Evolutionary conservation across 2,113 vertebrate genomes (phyloP), one percentile per base, ranked within the genome.

Genomic region (Oxygymnocypris stewartii): DNA sequence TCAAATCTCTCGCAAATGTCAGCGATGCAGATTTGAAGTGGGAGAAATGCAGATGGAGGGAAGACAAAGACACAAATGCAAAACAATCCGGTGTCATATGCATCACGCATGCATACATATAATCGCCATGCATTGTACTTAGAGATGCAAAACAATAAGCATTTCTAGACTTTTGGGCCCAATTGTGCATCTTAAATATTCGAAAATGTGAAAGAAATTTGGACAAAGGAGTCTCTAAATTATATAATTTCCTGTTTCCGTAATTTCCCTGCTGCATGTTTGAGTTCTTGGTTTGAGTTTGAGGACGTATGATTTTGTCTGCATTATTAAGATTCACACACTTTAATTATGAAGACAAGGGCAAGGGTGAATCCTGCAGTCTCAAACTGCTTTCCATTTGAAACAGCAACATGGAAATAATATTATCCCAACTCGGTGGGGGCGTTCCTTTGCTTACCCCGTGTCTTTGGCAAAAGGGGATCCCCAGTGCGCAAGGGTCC

Each of bases 1-100:
- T 94, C 94, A 94, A 94, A 94, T 93, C 93, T 92, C 93, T 95
- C 92, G 94, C 93, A 93, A 95, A 94, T 94, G 94, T 95, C 94
- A 94, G 88, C n/a, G 81, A 86, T 71, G 85, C 40, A 91, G 92
- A 94, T 94, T 93, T 94, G 89, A 37, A 82, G 88, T 87, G 89
- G 90, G 87, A 81, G 90, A 89, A 91, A 79, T 54, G 89, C 80
- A 87, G 77, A n/a, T 47, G 35, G 77, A 84, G 61, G 79, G 77
- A 71, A 54, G 59, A 87, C 73, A 82, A 87, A 89, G 79, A 82
- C 77, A 82, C 90, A 90, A 90, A 90, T 88, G 90, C n/a, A 40
- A 67, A 76, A 13, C 54, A 65, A 84, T 86, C 28, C 37, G 7
- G n/a, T 51, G 3, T 35, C 69, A 20, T 23, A 42, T 42, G 18